Base-by-base conservation (phyloP, 2,113 vertebrate species). In the Talpa occidentalis region DNA sequence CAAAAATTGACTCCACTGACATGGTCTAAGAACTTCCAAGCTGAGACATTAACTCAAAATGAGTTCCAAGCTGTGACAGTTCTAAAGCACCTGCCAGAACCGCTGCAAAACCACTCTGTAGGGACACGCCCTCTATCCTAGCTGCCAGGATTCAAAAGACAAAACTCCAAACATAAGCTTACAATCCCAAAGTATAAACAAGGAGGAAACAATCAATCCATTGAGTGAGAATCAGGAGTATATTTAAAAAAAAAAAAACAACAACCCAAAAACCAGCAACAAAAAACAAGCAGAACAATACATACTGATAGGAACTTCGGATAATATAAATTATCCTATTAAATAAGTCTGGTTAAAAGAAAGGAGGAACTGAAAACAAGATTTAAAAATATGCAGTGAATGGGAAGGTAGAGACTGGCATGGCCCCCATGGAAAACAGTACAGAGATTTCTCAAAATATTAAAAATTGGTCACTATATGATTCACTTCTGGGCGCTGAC, bases 291-390 rank as follows among this genome's bases (percentile, higher is more conserved):
- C 10, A 82, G 35, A 54, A 30, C 14, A 19, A 17, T 54, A 6
- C 4, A 52, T 3, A 40, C 52, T 60, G 90, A 42, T 37, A 78
- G 17, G 32, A 74, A 73, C 22, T 52, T 2, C 28, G 32, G 17
- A 30, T 54, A 40, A n/a, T 66, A 96, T 35, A 79, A 67, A 30
- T n/a, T 79, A 87, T 19, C 5, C 37, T 69, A 56, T 32, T 67
- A 52, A 60, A 47, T 37, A 90, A 93, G 9, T 56, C 67, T 60
- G 40, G 11, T 91, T 81, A 76, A 91, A 81, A 74, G 37, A 83
- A 69, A 64, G 42, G 24, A 47, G 19, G 22, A 94, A 79, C 26
- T 69, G 24, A 77, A 93, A 86, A 86, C 17, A 93, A 64, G 56
- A 73, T n/a, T 78, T 15, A 54, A 54, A 16, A 67, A 76, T 22